phyloP scores from a whole-genome alignment of 1,140 invertebrate species.

The Drosophila malerkotliana region DNA sequence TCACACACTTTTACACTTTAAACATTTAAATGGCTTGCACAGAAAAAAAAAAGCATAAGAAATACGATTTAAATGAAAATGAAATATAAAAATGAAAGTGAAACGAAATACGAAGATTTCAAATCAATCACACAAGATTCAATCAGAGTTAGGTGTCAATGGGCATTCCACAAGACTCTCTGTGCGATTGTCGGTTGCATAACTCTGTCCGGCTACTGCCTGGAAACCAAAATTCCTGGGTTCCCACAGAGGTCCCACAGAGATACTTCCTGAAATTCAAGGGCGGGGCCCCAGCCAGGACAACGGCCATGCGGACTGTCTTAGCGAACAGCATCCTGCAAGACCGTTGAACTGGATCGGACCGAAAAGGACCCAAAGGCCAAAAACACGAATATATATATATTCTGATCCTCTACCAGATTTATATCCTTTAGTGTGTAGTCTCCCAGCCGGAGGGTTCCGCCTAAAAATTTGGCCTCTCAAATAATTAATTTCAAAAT shows the following conservation, averaged over 20 bases:
- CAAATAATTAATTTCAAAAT: neutral
- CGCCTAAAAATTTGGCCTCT: conserved; percentile 12
- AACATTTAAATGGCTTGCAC: conserved; percentile 71
- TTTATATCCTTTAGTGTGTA: conserved; percentile 37
- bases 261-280: neutral
- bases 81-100: conserved; percentile 25
- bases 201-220: conserved; percentile 79
- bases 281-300: conserved; percentile 54
- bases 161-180: conserved; percentile 76
- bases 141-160: conserved; percentile 83
- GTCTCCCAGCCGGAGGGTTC: conserved; percentile 42
- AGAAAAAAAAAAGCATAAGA: conserved; percentile 41
- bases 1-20: conserved; percentile 37
- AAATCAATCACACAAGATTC: conserved; percentile 70
- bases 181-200: conserved; percentile 80
- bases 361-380: conserved; percentile 24
- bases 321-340: conserved; percentile 62
- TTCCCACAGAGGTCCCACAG: neutral
- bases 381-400: neutral
- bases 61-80: conserved; percentile 25
- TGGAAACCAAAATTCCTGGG: conserved; percentile 46
- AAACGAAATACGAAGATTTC: conserved; percentile 31
- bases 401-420: neutral
- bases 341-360: conserved; percentile 61
- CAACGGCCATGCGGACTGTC: conserved; percentile 64